Conservation (phyloP, 2,113 vertebrate genomes). For the Geococcyx californianus region DNA sequence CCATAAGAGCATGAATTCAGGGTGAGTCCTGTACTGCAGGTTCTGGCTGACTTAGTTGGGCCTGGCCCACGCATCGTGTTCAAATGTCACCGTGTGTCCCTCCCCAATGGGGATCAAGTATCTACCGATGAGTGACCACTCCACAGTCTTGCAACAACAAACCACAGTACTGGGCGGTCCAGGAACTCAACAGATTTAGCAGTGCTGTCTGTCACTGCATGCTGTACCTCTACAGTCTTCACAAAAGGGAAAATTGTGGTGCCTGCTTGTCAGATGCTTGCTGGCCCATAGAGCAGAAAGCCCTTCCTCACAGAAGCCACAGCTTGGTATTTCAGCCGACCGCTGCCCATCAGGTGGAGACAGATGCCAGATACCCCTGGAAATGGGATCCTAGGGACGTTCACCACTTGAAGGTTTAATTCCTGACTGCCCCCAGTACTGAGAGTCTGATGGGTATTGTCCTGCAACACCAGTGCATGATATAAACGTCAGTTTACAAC, state of each 20-base stretch:
- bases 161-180: fast-evolving
- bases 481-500: neutral
- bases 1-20: fast-evolving
- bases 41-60: neutral
- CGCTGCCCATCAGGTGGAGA: neutral
- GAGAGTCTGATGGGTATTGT: neutral
- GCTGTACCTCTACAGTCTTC: neutral
- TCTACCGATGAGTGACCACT: fast-evolving
- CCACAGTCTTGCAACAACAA: neutral
- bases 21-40: neutral
- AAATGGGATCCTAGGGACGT: neutral
- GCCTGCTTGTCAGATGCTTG: neutral
- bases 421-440: neutral
- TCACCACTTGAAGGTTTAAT: neutral
- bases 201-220: neutral
- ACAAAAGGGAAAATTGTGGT: fast-evolving
- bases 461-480: neutral
- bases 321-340: neutral
- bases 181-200: too few relatives aligned
- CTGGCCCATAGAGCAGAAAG: neutral
- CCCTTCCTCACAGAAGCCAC: neutral
- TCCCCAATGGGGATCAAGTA: neutral
- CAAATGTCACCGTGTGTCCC: too few relatives aligned
- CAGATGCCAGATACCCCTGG: neutral
- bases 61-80: neutral